phyloP scores from a whole-genome alignment of 1,140 invertebrate species.

The Macrobrachium rosenbergii region DNA sequence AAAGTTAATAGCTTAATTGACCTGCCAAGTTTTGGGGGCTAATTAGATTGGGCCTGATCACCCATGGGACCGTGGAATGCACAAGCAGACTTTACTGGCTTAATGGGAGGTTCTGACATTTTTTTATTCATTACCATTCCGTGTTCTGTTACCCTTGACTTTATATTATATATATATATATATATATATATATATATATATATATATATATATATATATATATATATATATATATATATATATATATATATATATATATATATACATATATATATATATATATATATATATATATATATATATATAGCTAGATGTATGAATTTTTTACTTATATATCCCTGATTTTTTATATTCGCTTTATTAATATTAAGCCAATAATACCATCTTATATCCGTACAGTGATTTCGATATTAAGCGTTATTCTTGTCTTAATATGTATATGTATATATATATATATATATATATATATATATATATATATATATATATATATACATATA shows the following conservation, averaged over 20 bases:
- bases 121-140: not conserved
- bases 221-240: not conserved
- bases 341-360: too few species aligned
- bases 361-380: too few species aligned
- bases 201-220: slow-evolving; percentile 11
- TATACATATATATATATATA: not conserved
- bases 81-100: too few species aligned
- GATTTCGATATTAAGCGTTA: too few species aligned
- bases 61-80: too few species aligned
- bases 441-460: not conserved
- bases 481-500: too few species aligned
- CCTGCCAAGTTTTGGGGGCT: too few species aligned
- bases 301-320: not conserved
- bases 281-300: not conserved
- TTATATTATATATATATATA: slow-evolving; percentile 11
- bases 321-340: not conserved
- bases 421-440: not conserved
- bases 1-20: too few species aligned
- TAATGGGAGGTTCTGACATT: not conserved
- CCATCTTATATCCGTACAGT: too few species aligned
- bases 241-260: not conserved
- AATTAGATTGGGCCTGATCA: too few species aligned
- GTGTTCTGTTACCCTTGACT: not conserved
- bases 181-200: slow-evolving; percentile 22
- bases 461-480: slow-evolving; percentile 20